phyloP scores from a whole-genome alignment of 2,797 vertebrate genomes.

The Eutrigla gurnardus region DNA sequence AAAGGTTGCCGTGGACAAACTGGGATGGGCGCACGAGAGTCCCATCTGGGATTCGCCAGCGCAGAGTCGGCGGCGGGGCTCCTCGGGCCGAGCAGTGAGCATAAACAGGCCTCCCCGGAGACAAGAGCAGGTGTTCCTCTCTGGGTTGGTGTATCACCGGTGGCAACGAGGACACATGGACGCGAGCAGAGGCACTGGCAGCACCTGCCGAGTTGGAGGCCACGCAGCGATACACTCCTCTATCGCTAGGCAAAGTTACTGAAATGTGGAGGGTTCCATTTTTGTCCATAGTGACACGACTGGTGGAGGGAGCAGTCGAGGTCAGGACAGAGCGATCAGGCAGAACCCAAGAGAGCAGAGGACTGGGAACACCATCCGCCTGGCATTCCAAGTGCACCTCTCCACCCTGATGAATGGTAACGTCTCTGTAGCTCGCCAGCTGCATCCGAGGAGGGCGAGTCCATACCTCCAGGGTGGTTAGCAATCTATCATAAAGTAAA shows the following conservation, averaged over 20 bases:
- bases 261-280: conserved; percentile 91
- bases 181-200: conserved; percentile 87
- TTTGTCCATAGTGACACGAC: conserved; percentile 82
- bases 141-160: conserved; percentile 89
- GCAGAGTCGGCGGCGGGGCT: conserved; percentile 87
- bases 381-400: conserved; percentile 87
- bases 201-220: conserved; percentile 92
- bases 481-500: conserved; percentile 72
- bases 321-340: conserved; percentile 87
- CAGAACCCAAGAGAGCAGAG: conserved; percentile 93
- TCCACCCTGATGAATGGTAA: conserved; percentile 90
- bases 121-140: conserved; percentile 86
- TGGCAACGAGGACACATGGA: conserved; percentile 91
- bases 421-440: conserved; percentile 85
- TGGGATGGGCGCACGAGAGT: conserved; percentile 91
- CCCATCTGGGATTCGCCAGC: conserved; percentile 90
- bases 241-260: conserved; percentile 84
- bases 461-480: conserved; percentile 85
- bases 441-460: conserved; percentile 88
- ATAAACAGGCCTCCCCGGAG: conserved; percentile 84
- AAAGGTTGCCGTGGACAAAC: conserved; percentile 91
- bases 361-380: conserved; percentile 87
- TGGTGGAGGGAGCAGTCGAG: conserved; percentile 67
- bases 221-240: conserved; percentile 92
- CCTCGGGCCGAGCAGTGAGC: conserved; percentile 91